These are phyloP conservation scores for Hoplias malabaricus DNA, from an alignment of 2,113 vertebrate species.

Conservation along the genomic window DNA sequence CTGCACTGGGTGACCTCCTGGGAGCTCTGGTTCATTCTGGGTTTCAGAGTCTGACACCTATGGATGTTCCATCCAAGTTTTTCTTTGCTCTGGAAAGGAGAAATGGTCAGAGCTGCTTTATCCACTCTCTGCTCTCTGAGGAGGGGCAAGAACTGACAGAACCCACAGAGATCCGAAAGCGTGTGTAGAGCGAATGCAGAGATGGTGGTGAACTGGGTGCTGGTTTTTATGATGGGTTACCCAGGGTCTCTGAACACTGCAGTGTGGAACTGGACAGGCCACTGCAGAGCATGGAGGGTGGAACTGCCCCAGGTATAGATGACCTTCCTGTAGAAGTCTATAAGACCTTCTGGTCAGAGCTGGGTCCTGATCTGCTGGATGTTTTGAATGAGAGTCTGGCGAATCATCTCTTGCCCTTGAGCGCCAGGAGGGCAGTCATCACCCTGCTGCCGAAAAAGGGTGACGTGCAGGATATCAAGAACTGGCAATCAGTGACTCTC, in stretches of 20 bases:
- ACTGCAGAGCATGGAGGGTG: constrained; percentile 1
- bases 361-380: neutral
- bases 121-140: constrained; percentile 10
- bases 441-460: constrained; percentile 13
- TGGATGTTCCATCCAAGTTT: neutral
- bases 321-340: constrained; percentile 18
- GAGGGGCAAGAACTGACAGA: neutral
- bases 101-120: neutral
- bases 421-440: constrained; percentile 5
- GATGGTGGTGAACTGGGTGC: neutral
- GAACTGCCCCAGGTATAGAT: constrained; percentile 10
- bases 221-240: neutral
- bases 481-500: constrained; percentile 13
- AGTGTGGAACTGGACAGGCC: neutral
- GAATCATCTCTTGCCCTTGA: neutral
- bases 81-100: constrained; percentile 8
- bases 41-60: neutral
- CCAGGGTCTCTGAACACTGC: neutral
- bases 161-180: neutral
- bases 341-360: constrained; percentile 5
- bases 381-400: neutral
- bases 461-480: constrained; percentile 7
- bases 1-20: too few species aligned
- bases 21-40: neutral
- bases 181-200: constrained; percentile 1